Evolutionary conservation across 2,888 invertebrate genomes (phyloP), one percentile per base, ranked within the genome.

Genomic region (Sesia apiformis): DNA sequence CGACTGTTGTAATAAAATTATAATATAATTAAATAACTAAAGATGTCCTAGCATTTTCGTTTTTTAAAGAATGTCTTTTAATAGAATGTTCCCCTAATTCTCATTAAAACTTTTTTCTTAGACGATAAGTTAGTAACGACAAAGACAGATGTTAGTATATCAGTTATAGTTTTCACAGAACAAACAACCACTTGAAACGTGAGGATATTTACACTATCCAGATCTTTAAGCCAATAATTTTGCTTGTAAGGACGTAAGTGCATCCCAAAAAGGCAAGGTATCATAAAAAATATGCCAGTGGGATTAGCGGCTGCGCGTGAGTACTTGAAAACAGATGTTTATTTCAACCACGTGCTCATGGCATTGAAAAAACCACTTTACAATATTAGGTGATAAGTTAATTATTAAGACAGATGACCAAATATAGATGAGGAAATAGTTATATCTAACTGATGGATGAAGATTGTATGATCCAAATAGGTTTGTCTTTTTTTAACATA

Each of bases 151-250:
- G 23, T 23, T 23, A 23, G 23, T 23, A 23, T 23, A 6, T 6
- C 7, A 41, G n/a, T 8, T 8, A 4, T 46, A 46, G 46, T 46
- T 46, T 6, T 46, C 8, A 46, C 8, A 46, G 46, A 46, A 46
- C 46, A 46, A 8, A 80, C 67, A 58, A 64, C 62, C 76, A 78
- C 81, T 82, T 75, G 63, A 77, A 67, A 76, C 59, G 71, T 76
- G 78, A 66, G 63, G 66, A 76, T 65, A 66, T 68, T 66, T 62
- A 70, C 72, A 70, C 72, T 61, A 64, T 46, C n/a, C 46, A 46
- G 4, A 46, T 46, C 23, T 23, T 23, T 5, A 58, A 58, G 55
- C 55, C 67, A 69, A 77, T 76, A 80, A 78, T 75, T 66, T 70
- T 56, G 60, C 58, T 51, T 56, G 52, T 68, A 66, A 70, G 51